These are phyloP conservation scores for Deroptyus accipitrinus DNA, from an alignment of 2,113 vertebrate species.

Conservation along the genomic window DNA sequence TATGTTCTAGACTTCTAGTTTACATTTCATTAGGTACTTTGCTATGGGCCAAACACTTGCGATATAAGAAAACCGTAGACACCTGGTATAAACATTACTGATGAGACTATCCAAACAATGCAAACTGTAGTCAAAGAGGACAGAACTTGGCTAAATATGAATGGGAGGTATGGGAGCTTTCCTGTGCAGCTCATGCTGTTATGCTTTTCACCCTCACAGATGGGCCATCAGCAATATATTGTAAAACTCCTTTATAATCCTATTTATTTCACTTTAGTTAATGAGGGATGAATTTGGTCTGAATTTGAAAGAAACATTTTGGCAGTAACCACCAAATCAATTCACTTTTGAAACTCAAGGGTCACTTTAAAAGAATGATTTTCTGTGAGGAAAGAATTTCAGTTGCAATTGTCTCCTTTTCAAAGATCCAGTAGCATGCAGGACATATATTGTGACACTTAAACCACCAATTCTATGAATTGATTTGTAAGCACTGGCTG, in stretches of 20 bases:
- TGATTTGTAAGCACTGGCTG: neutral
- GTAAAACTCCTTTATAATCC: neutral
- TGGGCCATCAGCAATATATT: neutral
- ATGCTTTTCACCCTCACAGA: neutral
- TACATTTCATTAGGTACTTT: neutral
- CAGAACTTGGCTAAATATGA: neutral
- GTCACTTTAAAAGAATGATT: constrained; percentile 19
- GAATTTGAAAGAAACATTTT: constrained; percentile 26
- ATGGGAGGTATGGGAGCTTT: neutral
- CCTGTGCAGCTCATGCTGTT: neutral
- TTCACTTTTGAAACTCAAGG: neutral
- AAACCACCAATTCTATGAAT: constrained; percentile 1
- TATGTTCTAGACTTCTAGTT: neutral
- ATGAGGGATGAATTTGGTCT: neutral
- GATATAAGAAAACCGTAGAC: neutral
- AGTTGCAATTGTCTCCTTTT: constrained; percentile 14
- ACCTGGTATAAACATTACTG: neutral
- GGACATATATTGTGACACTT: constrained; percentile 17
- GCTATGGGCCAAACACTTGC: neutral
- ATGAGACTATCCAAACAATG: neutral
- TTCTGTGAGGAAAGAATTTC: constrained; percentile 32
- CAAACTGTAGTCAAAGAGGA: neutral
- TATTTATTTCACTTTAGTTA: neutral
- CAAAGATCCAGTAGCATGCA: neutral
- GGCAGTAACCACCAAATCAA: constrained; percentile 12